Evolutionary conservation across 2,888 invertebrate genomes (phyloP), one percentile per base, ranked within the genome.

Genomic region (Drosophila emarginata): DNA sequence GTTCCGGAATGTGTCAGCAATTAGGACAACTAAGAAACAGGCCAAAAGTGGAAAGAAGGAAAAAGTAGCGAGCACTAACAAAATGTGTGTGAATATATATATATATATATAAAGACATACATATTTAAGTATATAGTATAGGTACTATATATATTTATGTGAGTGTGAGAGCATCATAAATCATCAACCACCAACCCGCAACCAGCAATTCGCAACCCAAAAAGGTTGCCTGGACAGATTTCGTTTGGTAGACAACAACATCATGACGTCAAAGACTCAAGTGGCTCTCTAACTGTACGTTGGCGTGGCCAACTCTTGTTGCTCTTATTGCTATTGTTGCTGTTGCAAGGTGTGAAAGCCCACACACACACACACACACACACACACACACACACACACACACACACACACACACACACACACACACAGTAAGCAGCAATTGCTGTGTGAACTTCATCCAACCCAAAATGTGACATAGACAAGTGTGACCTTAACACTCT

Each of bases 231-330:
- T 11, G 45, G 45, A 45, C 45, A 45, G 45, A 45, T 45, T 45
- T 45, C 12, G 45, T 6, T 45, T 11, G 11, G 45, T 45, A 45
- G 54, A 36, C 36, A 26, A 54, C 61, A 61, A 37, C 36, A 32
- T 60, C 18, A 23, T 80, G 79, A 80, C 79, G 83, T 80, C 80
- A 80, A 83, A 72, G 79, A 39, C 75, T 71, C 53, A 65, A 61
- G 59, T 57, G 54, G 66, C 74, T 62, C 74, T 62, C 74, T 67
- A 70, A 65, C 62, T 77, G 68, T 45, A 9, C 70, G 77, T 72
- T 68, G 69, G 76, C 76, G 76, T 77, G 37, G 54, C 61, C 53
- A 32, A 36, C 21, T 50, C 28, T 37, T 51, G 52, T 39, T 37
- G 21, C 12, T 54, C 15, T 60, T 61, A 45, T 61, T 66, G 63